A percentile compares a stretch with the other conserved stretches of the same genome.
phyloP scores from a whole-genome alignment of 2,113 vertebrate species.

The Gymnobelideus leadbeateri region DNA sequence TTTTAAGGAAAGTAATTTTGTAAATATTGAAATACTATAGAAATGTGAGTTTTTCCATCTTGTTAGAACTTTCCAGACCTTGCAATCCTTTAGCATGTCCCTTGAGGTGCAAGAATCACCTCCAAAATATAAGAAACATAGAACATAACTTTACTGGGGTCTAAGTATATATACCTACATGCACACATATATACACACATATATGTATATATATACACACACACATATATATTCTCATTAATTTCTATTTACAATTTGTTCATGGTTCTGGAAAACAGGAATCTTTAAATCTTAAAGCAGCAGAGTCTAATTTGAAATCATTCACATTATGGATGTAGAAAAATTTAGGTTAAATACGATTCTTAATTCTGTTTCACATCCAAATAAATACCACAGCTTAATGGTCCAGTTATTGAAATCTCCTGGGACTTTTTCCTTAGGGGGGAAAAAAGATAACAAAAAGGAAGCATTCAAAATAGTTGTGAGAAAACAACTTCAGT shows the following conservation, averaged over 20 bases:
- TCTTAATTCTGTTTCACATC: slow-evolving; percentile 9
- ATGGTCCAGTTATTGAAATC: not conserved
- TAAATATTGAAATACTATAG: not conserved
- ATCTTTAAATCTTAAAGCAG: not conserved
- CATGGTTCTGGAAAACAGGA: not conserved
- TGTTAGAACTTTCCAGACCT: not conserved
- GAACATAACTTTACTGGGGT: not conserved
- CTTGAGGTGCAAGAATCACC: not conserved
- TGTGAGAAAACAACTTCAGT: slow-evolving; percentile 64
- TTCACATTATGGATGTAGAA: not conserved
- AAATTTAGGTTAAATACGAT: slow-evolving; percentile 32
- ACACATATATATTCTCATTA: not conserved
- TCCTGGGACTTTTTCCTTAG: slow-evolving; percentile 27
- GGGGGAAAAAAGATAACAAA: slow-evolving; percentile 32
- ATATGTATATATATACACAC: not conserved
- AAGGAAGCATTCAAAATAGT: slow-evolving; percentile 58
- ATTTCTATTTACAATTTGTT: slow-evolving; percentile 6
- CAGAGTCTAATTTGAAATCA: not conserved
- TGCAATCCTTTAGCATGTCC: not conserved
- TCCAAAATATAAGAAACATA: not conserved
- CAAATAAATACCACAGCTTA: not conserved
- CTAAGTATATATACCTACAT: not conserved
- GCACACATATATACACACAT: not conserved
- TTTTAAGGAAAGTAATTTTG: not conserved
- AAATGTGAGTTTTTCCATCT: not conserved